A percentile compares a stretch with the other conserved stretches of the same genome.
These are phyloP conservation scores for Porites divaricata DNA, from an alignment of 92 coral and sea anemone genomes.

Conservation along the genomic window DNA sequence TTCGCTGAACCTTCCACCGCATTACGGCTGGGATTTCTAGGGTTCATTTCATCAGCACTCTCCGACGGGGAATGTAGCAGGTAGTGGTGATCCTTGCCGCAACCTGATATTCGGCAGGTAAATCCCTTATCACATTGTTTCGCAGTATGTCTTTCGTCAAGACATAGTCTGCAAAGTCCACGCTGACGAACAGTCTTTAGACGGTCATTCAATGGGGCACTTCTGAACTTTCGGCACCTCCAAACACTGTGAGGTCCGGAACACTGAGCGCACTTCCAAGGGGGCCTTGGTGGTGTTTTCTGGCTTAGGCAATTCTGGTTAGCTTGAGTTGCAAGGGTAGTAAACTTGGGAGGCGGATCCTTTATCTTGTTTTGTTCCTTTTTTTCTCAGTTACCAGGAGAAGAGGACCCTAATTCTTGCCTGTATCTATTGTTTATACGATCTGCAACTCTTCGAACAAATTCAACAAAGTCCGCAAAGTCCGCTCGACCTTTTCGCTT, in stretches of 20 bases:
- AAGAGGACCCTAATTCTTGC: slow-evolving; percentile 17
- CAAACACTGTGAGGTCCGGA: slow-evolving; percentile 60
- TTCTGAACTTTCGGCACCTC: slow-evolving; percentile 30
- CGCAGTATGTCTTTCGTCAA: slow-evolving; percentile 66
- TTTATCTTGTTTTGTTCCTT: slow-evolving; percentile 8
- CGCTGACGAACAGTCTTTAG: slow-evolving; percentile 51
- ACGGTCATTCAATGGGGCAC: no score
- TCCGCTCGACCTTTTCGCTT: slow-evolving; percentile 48
- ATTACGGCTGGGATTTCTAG: neutral
- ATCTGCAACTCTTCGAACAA: slow-evolving; percentile 47
- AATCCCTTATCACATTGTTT: slow-evolving; percentile 61
- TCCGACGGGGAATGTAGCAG: slow-evolving; percentile 50
- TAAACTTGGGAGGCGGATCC: slow-evolving; percentile 23
- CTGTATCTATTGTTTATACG: slow-evolving; percentile 58
- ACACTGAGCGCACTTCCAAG: slow-evolving; percentile 49
- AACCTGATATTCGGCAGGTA: slow-evolving; percentile 61
- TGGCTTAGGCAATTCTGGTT: neutral
- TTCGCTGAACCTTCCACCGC: neutral
- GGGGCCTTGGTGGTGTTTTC: neutral
- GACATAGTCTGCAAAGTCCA: slow-evolving; percentile 67
- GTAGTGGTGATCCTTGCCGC: slow-evolving; percentile 63
- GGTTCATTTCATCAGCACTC: neutral
- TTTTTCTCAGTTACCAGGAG: neutral
- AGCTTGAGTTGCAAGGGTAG: slow-evolving; percentile 38
- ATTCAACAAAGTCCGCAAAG: slow-evolving; percentile 61